phyloP scores from a whole-genome alignment of 2,113 vertebrate species.

The Bubalus kerabau region DNA sequence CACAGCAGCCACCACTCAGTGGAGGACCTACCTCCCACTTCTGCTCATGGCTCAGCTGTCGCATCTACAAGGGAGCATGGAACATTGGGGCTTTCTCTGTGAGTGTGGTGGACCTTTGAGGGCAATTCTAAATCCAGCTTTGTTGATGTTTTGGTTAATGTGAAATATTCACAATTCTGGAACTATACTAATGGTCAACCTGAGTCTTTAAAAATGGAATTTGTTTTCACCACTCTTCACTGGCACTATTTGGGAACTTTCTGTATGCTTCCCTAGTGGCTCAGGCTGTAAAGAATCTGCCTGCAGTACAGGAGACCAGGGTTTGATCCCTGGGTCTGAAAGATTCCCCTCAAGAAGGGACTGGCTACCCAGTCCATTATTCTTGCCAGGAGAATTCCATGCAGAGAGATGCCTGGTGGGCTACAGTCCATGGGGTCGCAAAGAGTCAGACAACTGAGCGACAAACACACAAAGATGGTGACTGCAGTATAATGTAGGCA shows the following conservation, averaged over 20 bases:
- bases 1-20: neutral
- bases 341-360: neutral
- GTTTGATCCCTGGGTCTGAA: neutral
- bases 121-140: neutral
- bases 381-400: neutral
- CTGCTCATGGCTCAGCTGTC: accelerated
- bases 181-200: neutral
- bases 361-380: neutral
- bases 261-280: neutral
- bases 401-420: neutral
- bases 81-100: neutral
- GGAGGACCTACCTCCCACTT: neutral
- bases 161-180: neutral
- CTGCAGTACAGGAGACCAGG: neutral
- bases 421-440: neutral
- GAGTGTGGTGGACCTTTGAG: neutral
- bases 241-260: neutral
- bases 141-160: neutral
- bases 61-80: neutral
- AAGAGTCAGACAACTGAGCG: neutral
- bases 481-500: neutral
- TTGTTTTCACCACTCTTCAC: neutral
- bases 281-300: neutral
- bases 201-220: neutral
- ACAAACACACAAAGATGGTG: neutral